Evolutionary conservation across 2,888 invertebrate genomes (phyloP).

Genomic region (Galeopsomyia nigrocyanea): DNA sequence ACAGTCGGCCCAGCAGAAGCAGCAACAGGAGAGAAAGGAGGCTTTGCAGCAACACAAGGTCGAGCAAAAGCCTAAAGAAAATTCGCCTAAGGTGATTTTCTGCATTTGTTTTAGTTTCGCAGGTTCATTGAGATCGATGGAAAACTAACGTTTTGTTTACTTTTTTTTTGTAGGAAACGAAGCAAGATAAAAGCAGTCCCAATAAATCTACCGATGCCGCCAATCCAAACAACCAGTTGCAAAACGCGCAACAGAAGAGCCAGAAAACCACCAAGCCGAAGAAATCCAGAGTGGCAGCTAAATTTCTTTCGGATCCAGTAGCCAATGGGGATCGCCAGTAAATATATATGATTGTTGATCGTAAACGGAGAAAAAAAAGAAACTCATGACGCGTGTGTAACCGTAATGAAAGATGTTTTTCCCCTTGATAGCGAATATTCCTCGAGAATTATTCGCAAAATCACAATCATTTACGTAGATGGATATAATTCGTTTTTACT

Average conservation of each 20-base stretch:
- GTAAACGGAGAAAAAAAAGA: neutral
- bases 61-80: conserved; percentile 36
- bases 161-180: conserved; percentile 43
- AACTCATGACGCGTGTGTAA: conserved; percentile 2
- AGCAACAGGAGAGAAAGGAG: conserved; percentile 8
- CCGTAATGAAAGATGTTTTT: conserved; percentile 21
- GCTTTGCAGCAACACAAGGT: neutral
- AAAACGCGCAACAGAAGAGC: conserved; percentile 52
- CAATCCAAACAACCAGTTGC: conserved; percentile 47
- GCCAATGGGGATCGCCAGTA: conserved; percentile 56
- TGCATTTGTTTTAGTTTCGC: conserved; percentile 13
- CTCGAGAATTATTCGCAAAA: neutral
- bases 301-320: conserved; percentile 59
- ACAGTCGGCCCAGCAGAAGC: conserved; percentile 2
- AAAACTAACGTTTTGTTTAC: neutral
- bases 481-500: conserved; percentile 12
- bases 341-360: conserved; percentile 19
- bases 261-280: conserved; percentile 57
- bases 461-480: neutral
- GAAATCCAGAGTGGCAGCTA: conserved; percentile 66
- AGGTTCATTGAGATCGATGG: neutral
- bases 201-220: conserved; percentile 31
- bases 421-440: neutral
- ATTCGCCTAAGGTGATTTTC: conserved; percentile 14
- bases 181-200: conserved; percentile 41